phyloP scores from a whole-genome alignment of 37 sponge, comb jelly and placozoan species.

The Mnemiopsis leidyi region DNA sequence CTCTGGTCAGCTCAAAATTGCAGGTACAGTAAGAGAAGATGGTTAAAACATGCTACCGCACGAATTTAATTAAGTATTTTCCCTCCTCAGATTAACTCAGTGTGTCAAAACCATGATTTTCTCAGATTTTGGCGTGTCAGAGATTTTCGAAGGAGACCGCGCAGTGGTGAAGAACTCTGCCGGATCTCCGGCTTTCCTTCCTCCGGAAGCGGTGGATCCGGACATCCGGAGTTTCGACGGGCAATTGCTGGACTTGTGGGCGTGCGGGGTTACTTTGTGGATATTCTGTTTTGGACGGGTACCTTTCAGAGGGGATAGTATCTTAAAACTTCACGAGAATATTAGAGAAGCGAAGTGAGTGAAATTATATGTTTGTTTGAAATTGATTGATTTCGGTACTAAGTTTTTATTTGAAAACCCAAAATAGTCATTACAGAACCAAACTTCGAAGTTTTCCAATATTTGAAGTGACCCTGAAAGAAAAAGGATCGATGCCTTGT shows the following conservation, averaged over 20 bases:
- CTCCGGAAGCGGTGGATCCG: conserved; percentile 33
- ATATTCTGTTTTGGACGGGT: conserved; percentile 18
- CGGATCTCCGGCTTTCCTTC: conserved; percentile 47
- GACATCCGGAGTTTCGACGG: conserved; percentile 4
- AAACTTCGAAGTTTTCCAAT: too few relatives aligned
- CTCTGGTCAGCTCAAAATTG: conserved; percentile 9
- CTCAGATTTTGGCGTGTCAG: conserved; percentile 34
- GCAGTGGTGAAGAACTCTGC: conserved; percentile 12
- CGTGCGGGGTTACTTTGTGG: conserved; percentile 20
- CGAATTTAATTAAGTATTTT: too few relatives aligned
- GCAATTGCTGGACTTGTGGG: conserved; percentile 10
- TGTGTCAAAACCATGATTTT: too few relatives aligned
- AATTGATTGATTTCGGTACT: too few relatives aligned
- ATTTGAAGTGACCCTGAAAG: too few relatives aligned
- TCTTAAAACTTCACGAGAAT: conserved; percentile 29
- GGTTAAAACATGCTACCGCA: too few relatives aligned
- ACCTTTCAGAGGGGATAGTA: conserved; percentile 26
- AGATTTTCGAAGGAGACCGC: conserved; percentile 45
- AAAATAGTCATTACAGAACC: too few relatives aligned
- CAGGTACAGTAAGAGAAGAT: too few relatives aligned
- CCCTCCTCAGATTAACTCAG: too few relatives aligned
- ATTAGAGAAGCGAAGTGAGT: conserved; percentile 12
- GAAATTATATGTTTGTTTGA: not conserved
- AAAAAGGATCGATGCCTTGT: too few relatives aligned
- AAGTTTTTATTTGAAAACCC: too few relatives aligned